phyloP scores from a whole-genome alignment of 2,797 vertebrate genomes.

The Phataginus tricuspis region DNA sequence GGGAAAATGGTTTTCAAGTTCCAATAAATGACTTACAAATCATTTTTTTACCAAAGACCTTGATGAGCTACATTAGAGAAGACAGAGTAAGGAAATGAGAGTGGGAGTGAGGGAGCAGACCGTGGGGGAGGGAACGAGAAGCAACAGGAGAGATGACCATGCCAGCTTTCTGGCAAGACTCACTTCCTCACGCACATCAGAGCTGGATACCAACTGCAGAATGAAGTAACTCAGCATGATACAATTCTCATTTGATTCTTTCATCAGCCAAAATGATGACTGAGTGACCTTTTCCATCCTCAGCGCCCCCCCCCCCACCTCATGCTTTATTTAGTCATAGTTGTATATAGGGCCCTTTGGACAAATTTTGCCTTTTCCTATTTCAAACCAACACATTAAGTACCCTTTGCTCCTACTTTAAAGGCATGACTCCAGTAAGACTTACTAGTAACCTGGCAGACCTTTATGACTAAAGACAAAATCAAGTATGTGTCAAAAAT shows the following conservation, averaged over 20 bases:
- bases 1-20: background rate
- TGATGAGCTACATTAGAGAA: background rate
- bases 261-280: slow-evolving; percentile 84
- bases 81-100: background rate
- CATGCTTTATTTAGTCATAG: slow-evolving; percentile 85
- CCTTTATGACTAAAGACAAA: background rate
- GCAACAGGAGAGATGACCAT: slow-evolving; percentile 73
- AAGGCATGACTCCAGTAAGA: background rate
- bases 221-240: slow-evolving; percentile 66
- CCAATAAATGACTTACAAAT: background rate
- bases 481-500: slow-evolving; percentile 9
- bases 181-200: background rate
- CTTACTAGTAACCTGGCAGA: background rate
- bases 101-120: background rate
- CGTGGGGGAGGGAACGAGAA: slow-evolving; percentile 7
- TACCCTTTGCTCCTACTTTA: slow-evolving; percentile 68
- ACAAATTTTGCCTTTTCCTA: slow-evolving; percentile 77
- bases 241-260: slow-evolving; percentile 88
- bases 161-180: slow-evolving; percentile 67
- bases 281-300: slow-evolving; percentile 89
- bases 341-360: slow-evolving; percentile 78
- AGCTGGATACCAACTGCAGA: slow-evolving; percentile 84
- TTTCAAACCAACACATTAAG: slow-evolving; percentile 80
- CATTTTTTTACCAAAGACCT: background rate
- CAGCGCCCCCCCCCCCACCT: slow-evolving; percentile 81